Conservation (phyloP, 2,888 invertebrate species). For the Octonoba sinensis region DNA sequence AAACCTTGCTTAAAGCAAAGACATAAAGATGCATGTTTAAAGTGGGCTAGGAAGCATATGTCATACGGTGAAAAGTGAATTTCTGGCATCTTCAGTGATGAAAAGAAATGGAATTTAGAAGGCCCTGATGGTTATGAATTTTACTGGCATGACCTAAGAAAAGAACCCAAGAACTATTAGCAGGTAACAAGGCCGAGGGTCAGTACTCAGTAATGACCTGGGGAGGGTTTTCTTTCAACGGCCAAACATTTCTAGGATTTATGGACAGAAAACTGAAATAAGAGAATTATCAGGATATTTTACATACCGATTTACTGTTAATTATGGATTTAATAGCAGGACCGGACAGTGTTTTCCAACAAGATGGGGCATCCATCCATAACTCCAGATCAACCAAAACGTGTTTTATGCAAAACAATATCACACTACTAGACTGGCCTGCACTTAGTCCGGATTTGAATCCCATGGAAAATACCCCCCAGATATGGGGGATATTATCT, state of each 20-base stretch:
- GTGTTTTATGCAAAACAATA: too few species aligned
- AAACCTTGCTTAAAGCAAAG: too few species aligned
- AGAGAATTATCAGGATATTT: too few species aligned
- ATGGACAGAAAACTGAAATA: too few species aligned
- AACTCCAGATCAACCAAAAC: too few species aligned
- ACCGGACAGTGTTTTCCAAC: conserved; percentile 1
- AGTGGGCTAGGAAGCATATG: not conserved
- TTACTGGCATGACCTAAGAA: not conserved
- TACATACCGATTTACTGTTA: not conserved
- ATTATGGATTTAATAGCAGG: not conserved
- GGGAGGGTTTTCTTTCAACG: too few species aligned
- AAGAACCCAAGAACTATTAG: too few species aligned
- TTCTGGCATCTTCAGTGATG: not conserved
- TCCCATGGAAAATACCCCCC: not conserved
- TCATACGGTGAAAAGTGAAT: not conserved
- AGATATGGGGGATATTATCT: too few species aligned
- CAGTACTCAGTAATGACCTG: too few species aligned
- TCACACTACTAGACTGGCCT: not conserved
- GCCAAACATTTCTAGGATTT: too few species aligned
- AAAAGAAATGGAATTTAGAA: not conserved
- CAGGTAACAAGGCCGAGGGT: too few species aligned
- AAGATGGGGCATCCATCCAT: too few species aligned
- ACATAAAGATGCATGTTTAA: not conserved
- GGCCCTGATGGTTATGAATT: not conserved
- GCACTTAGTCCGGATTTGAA: not conserved